Conservation (phyloP, 2,888 invertebrate genomes). For the Hymenopus coronatus region DNA sequence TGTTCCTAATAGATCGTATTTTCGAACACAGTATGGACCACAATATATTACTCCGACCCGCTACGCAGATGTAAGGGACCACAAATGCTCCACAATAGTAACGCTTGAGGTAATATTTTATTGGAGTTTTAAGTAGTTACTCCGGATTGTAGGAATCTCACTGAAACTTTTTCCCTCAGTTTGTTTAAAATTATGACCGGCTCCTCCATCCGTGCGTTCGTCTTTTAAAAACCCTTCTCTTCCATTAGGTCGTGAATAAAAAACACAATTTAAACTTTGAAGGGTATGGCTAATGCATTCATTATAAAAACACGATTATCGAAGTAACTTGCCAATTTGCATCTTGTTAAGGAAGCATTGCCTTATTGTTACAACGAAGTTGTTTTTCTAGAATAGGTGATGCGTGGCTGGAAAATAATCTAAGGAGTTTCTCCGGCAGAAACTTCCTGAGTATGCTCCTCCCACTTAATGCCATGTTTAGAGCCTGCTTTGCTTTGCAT, state of each 20-base stretch:
- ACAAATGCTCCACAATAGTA: neutral
- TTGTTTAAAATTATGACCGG: neutral
- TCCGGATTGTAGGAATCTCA: neutral
- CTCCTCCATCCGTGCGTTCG: neutral
- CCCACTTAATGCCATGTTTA: neutral
- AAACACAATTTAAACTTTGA: neutral
- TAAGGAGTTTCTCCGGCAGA: neutral
- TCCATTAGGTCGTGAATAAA: neutral
- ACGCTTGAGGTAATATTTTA: neutral
- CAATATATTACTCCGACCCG: no score
- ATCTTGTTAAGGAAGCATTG: neutral
- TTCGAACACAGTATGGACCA: no score
- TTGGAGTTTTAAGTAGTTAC: neutral
- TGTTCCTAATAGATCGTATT: no score
- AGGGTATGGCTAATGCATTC: neutral
- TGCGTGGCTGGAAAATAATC: neutral
- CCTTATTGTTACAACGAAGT: neutral
- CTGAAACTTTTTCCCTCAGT: neutral
- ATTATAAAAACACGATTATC: neutral
- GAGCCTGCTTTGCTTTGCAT: neutral
- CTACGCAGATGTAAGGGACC: neutral
- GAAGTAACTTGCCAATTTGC: neutral
- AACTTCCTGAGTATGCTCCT: neutral
- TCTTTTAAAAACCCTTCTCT: neutral
- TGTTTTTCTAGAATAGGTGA: neutral